Evolutionary conservation across 2,113 vertebrate species (phyloP).

Genomic region (Heterocephalus glaber): DNA sequence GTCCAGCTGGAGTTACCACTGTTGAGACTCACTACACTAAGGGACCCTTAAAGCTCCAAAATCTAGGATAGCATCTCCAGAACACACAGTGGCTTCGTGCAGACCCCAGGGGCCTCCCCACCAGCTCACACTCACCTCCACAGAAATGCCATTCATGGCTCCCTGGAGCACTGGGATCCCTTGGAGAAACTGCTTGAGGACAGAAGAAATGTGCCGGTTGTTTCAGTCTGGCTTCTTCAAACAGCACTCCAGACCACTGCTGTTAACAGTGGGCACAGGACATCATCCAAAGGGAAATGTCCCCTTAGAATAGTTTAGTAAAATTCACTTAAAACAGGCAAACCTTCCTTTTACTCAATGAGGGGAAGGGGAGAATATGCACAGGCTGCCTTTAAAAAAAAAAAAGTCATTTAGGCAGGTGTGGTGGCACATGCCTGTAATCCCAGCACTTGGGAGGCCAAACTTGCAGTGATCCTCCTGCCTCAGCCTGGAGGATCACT

Average conservation of each 20-base stretch:
- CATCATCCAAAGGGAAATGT: background rate
- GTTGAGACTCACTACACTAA: background rate
- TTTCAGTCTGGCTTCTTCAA: background rate
- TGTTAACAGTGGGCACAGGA: background rate
- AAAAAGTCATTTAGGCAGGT: background rate
- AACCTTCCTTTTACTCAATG: background rate
- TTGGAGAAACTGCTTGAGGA: background rate
- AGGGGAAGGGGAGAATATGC: background rate
- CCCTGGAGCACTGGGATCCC: background rate
- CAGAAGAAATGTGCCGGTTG: background rate
- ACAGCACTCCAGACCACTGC: background rate
- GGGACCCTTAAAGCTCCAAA: background rate
- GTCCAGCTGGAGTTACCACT: background rate
- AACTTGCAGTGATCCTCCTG: too few species aligned
- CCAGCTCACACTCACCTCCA: constrained; percentile 22
- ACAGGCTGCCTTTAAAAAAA: background rate
- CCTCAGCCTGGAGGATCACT: too few species aligned
- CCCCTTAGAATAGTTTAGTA: background rate
- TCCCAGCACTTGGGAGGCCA: too few species aligned
- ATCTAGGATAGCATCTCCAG: background rate
- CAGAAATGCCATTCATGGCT: background rate
- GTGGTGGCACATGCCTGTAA: too few species aligned
- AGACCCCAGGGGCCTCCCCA: accelerated
- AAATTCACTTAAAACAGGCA: background rate
- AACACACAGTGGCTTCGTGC: background rate